A percentile compares a stretch with the other conserved stretches of the same genome.
Conservation (phyloP, 2,888 invertebrate species). For the Apotomis turbidana region DNA sequence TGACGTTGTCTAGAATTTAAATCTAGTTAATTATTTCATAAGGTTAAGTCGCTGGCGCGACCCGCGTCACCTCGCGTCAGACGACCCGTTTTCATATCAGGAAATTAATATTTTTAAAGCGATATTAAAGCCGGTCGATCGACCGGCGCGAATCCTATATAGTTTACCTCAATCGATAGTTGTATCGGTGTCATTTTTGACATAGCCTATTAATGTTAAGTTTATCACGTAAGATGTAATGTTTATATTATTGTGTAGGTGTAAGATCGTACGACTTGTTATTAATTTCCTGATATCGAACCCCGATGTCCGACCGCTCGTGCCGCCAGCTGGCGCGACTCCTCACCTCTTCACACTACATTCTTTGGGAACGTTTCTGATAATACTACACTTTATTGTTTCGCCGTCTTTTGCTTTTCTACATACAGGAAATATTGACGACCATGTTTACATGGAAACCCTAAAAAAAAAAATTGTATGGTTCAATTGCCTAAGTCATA, state of each 20-base stretch:
- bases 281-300: constrained; percentile 63
- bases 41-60: constrained; percentile 45
- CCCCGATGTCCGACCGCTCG: constrained; percentile 45
- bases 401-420: constrained; percentile 1
- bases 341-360: constrained; percentile 21
- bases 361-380: constrained; percentile 16
- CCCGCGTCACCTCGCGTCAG: constrained; percentile 55
- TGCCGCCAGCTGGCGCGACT: constrained; percentile 44
- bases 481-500: background rate
- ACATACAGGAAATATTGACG: constrained; percentile 3
- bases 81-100: constrained; percentile 70
- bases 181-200: constrained; percentile 79
- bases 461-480: background rate
- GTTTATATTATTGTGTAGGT: constrained; percentile 67
- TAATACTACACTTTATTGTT: constrained; percentile 12
- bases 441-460: background rate
- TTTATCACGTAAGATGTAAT: constrained; percentile 75
- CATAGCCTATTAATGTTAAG: constrained; percentile 83
- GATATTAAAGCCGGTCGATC: constrained; percentile 65
- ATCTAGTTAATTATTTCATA: constrained; percentile 52
- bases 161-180: constrained; percentile 82
- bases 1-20: constrained; percentile 48
- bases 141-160: constrained; percentile 76
- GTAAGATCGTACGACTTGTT: constrained; percentile 75
- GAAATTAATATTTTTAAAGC: constrained; percentile 66